Evolutionary conservation across 1,140 invertebrate genomes (phyloP), one percentile per base, ranked within the genome.

Genomic region (Drosophila takahashii): DNA sequence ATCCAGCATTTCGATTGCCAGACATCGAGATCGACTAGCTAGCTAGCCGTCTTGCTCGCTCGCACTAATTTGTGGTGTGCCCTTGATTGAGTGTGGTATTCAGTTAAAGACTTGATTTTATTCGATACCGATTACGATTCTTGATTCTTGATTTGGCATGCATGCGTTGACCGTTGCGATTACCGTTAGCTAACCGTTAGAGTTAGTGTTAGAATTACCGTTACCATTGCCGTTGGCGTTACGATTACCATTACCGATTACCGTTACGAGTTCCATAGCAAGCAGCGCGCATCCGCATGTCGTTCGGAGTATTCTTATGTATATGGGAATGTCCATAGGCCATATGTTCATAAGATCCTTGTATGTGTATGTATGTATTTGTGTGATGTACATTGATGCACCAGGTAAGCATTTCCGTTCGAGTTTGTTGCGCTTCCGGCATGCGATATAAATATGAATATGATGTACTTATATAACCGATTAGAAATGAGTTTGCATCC

Each of bases 271-370:
- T 79, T 84, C 51, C 36, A 47, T 81, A 85, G 78, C 69, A 81
- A 86, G 79, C 75, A 87, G 83, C 83, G 81, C 83, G 83, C 81
- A 87, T 87, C 61, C 54, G 81, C 81, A 86, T 86, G 81, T 54
- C 41, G 48, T 75, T 85, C 27, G 36, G 29, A 52, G 42, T 71
- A 58, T 27, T 42, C 56, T 41, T 54, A 61, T 52, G 45, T 54
- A 61, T 52, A 57, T 52, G 16, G 42, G 52, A 62, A 62, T 50
- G 41, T 50, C 27, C 16, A 73, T 61, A 53, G 45, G 60, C 60
- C 47, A 45, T 61, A 29, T 66, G 36, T 50, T n/a, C 36, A 15
- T 60, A 44, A 42, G 42, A 29, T 48, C 64, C 27, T 47, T 71
- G 41, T 70, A 27, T 48, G 39, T 57, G 59, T n/a, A n/a, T 45